Conservation (phyloP, 2,113 vertebrate genomes). For the Otus sunia region DNA sequence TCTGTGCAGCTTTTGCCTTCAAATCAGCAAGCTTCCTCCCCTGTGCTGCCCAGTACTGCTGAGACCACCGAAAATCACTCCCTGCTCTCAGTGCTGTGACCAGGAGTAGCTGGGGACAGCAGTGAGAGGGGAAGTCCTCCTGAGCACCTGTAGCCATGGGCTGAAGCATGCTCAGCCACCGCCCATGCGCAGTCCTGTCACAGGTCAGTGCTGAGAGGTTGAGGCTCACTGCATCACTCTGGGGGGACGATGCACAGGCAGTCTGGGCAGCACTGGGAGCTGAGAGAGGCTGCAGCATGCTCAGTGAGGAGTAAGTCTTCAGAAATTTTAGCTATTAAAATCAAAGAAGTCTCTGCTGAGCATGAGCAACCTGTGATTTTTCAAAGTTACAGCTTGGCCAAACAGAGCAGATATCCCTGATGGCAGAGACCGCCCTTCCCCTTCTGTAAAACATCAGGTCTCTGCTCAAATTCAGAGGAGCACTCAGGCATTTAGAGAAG, state of each 20-base stretch:
- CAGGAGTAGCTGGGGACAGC: not conserved
- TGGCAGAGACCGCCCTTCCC: not conserved
- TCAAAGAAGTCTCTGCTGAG: not conserved
- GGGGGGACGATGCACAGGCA: not conserved
- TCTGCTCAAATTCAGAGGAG: not conserved
- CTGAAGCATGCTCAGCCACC: not conserved
- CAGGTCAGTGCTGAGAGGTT: not conserved
- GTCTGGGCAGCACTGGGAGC: not conserved
- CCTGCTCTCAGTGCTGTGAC: not conserved
- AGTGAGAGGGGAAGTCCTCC: not conserved
- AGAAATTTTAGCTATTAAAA: not conserved
- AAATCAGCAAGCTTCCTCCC: not conserved
- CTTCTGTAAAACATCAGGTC: not conserved
- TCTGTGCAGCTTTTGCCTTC: not conserved
- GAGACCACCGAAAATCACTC: not conserved
- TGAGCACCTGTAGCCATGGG: not conserved
- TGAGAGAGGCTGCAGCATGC: not conserved
- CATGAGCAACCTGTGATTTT: not conserved
- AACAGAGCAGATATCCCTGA: not conserved
- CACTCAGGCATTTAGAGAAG: not conserved
- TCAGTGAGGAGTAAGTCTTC: not conserved
- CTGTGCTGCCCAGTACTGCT: accelerated
- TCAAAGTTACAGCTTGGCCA: not conserved
- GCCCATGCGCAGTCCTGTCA: not conserved
- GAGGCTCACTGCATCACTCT: not conserved